phyloP scores from a whole-genome alignment of 2,888 invertebrate genomes.

The Bellardia bayeri region DNA sequence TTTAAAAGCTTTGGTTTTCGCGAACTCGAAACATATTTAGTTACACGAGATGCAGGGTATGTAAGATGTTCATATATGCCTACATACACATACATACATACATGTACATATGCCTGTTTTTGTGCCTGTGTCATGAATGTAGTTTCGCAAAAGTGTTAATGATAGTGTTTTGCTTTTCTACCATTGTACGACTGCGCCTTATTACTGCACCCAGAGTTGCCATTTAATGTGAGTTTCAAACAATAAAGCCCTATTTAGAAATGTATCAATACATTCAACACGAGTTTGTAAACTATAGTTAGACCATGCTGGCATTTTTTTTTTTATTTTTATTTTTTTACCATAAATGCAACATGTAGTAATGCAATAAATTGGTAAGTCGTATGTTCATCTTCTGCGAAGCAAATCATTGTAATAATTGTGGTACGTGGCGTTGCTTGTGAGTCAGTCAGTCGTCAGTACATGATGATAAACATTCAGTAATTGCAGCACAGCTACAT shows the following conservation, averaged over 20 bases:
- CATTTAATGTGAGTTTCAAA: neutral
- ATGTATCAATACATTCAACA: neutral
- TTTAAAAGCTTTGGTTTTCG: too few species aligned
- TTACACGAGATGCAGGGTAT: too few species aligned
- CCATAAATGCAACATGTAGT: neutral
- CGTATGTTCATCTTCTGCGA: neutral
- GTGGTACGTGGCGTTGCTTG: constrained; percentile 1
- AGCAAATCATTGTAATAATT: neutral
- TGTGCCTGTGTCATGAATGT: neutral
- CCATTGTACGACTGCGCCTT: constrained; percentile 28
- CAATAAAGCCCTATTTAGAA: neutral
- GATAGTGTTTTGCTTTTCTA: constrained; percentile 27
- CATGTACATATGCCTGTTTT: neutral
- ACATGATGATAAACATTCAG: constrained; percentile 1
- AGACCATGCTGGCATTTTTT: too few species aligned
- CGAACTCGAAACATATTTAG: too few species aligned
- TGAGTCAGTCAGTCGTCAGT: neutral
- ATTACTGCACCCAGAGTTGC: constrained; percentile 8
- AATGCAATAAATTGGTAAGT: too few species aligned
- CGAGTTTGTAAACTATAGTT: neutral
- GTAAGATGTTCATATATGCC: too few species aligned
- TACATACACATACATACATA: neutral
- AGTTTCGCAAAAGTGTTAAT: constrained; percentile 46
- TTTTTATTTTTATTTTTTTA: neutral
- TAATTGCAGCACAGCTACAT: constrained; percentile 1